phyloP scores from a whole-genome alignment of 2,797 vertebrate genomes.

The Uromys caudimaculatus region DNA sequence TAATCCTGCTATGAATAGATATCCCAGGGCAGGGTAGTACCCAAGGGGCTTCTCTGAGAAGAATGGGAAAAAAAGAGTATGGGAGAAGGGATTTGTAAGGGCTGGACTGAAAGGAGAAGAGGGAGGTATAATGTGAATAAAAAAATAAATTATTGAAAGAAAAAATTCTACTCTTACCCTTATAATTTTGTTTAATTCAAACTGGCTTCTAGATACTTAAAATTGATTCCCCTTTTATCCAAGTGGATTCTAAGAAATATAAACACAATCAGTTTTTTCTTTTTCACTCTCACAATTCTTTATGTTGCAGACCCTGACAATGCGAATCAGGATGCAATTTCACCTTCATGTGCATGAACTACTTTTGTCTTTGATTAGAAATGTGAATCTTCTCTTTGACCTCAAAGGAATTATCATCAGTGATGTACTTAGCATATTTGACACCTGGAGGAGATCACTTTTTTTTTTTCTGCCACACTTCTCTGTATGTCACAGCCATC shows the following conservation, averaged over 20 bases:
- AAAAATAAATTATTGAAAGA: background rate
- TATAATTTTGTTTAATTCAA: slow-evolving; percentile 27
- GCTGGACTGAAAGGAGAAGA: background rate
- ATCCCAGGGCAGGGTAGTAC: background rate
- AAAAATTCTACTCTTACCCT: background rate
- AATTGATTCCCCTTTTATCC: slow-evolving; percentile 30
- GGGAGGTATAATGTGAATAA: background rate
- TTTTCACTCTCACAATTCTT: slow-evolving; percentile 43
- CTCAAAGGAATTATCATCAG: slow-evolving; percentile 35
- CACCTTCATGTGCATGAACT: slow-evolving; percentile 45
- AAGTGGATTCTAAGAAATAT: background rate
- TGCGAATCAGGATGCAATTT: slow-evolving; percentile 67
- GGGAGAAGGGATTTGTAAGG: background rate
- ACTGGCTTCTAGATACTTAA: background rate
- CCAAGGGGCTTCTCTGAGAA: background rate
- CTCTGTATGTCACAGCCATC: slow-evolving; percentile 50
- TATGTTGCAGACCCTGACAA: background rate
- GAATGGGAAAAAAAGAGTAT: background rate
- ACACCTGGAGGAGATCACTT: slow-evolving; percentile 45
- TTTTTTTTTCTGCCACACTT: slow-evolving; percentile 28
- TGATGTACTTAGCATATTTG: slow-evolving; percentile 61
- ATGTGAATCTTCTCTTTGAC: slow-evolving; percentile 51
- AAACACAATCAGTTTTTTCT: background rate
- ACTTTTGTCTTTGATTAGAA: slow-evolving; percentile 64
- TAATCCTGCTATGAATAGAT: background rate